phyloP scores from a whole-genome alignment of 2,888 invertebrate genomes.

The Bombylius discolor region DNA sequence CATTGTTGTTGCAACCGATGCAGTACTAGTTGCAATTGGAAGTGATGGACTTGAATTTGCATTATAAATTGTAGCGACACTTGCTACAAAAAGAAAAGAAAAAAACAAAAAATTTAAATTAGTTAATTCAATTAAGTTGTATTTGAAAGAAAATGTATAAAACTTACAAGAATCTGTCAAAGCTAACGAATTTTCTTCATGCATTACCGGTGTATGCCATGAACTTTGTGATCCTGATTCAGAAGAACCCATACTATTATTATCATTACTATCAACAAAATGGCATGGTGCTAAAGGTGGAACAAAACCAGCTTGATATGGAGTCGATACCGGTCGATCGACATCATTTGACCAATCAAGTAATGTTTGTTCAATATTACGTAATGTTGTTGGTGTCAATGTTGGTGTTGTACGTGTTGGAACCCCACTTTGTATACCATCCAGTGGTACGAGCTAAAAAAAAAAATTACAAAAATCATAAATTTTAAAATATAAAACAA shows the following conservation, averaged over 20 bases:
- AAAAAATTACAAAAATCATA: background rate
- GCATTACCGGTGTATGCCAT: slow-evolving; percentile 26
- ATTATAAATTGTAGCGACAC: slow-evolving; percentile 29
- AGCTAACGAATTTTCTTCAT: slow-evolving; percentile 29
- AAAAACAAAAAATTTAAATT: background rate
- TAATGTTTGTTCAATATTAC: slow-evolving; percentile 84
- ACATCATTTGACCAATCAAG: slow-evolving; percentile 70
- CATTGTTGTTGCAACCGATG: slow-evolving; percentile 18
- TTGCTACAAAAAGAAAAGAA: slow-evolving; percentile 23
- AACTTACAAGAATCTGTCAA: slow-evolving; percentile 35
- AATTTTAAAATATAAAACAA: background rate
- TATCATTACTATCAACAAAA: slow-evolving; percentile 18
- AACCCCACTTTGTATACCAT: slow-evolving; percentile 77
- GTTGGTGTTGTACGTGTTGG: slow-evolving; percentile 88
- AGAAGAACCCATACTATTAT: slow-evolving; percentile 33
- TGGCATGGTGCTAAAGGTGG: slow-evolving; percentile 54
- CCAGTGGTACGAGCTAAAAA: slow-evolving; percentile 68
- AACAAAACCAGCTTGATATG: slow-evolving; percentile 86
- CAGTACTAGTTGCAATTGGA: slow-evolving; percentile 9
- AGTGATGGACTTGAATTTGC: slow-evolving; percentile 9
- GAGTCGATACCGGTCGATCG: slow-evolving; percentile 56
- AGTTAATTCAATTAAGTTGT: background rate
- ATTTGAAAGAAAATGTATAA: background rate
- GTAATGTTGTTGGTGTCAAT: slow-evolving; percentile 84
- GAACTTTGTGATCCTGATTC: slow-evolving; percentile 34